These are phyloP conservation scores for Smutsia gigantea DNA, from an alignment of 2,797 vertebrate genomes.

Conservation along the genomic window DNA sequence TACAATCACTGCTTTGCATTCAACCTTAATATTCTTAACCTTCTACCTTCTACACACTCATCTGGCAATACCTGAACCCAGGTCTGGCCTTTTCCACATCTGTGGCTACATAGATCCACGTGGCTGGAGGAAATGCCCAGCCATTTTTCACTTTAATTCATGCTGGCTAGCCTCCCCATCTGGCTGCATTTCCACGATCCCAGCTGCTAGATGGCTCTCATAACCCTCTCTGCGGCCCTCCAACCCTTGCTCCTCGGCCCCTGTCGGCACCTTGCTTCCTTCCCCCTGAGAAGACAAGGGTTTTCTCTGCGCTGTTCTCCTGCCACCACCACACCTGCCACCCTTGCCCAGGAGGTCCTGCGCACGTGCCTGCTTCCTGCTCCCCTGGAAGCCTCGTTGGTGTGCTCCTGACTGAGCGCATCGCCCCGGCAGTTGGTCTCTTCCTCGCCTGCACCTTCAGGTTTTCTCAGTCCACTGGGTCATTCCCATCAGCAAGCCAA, in stretches of 20 bases:
- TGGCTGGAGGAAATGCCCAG: neutral
- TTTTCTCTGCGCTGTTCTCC: neutral
- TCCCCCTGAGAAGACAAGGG: neutral
- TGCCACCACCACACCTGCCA: neutral
- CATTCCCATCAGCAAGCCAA: neutral
- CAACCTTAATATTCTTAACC: neutral
- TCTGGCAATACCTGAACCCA: neutral
- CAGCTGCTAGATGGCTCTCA: too few species aligned
- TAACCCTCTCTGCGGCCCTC: neutral
- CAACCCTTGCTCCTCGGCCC: neutral
- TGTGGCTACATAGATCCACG: neutral
- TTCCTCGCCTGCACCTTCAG: neutral
- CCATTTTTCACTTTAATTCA: neutral
- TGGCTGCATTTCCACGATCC: accelerated
- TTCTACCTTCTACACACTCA: neutral
- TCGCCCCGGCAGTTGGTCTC: accelerated
- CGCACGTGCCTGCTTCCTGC: accelerated
- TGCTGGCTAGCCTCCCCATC: accelerated
- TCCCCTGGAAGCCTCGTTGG: accelerated
- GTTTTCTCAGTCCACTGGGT: neutral
- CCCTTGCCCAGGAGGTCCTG: neutral
- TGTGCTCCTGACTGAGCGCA: neutral
- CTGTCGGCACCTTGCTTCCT: too few species aligned
- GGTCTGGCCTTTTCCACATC: neutral
- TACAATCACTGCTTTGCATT: neutral